Percentiles rank a stretch among this genome's conserved stretches.
Evolutionary conservation across 2,888 invertebrate genomes (phyloP).

Genomic region (Gymnosoma rotundatum): DNA sequence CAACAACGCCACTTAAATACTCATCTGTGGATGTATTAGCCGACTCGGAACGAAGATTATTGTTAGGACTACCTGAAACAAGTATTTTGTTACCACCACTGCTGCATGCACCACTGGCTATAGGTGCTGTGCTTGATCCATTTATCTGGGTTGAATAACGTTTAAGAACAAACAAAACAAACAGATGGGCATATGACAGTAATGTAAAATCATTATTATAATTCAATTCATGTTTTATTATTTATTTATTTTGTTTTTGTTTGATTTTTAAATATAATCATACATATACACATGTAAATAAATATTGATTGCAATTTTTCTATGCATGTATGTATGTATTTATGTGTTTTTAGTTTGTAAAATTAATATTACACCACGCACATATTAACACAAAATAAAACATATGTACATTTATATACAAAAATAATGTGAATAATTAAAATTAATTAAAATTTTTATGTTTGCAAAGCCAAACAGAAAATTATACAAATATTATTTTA

Average conservation of each 20-base stretch:
- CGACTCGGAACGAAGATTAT: conserved; percentile 64
- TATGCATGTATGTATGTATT: conserved; percentile 26
- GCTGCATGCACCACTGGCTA: conserved; percentile 64
- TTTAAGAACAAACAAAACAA: conserved; percentile 73
- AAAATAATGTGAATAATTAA: conserved; percentile 71
- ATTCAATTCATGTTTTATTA: conserved; percentile 35
- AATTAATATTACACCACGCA: conserved; percentile 48
- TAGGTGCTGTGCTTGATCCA: conserved; percentile 73
- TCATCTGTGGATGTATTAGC: conserved; percentile 57
- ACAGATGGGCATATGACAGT: conserved; percentile 78
- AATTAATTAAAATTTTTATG: background rate
- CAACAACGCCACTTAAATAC: conserved; percentile 49
- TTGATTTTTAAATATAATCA: too few relatives aligned
- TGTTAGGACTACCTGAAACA: conserved; percentile 73
- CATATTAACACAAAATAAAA: conserved; percentile 53
- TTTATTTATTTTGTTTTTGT: too few relatives aligned
- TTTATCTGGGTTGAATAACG: conserved; percentile 77
- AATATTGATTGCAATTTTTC: background rate
- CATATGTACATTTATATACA: conserved; percentile 47
- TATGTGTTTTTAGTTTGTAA: conserved; percentile 55
- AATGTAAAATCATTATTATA: conserved; percentile 70
- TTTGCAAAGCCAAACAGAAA: conserved; percentile 30
- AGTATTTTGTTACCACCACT: conserved; percentile 72
- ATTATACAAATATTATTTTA: background rate
- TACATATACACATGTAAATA: too few relatives aligned